Base-by-base conservation (phyloP, 2,797 vertebrate genomes). In the Lacerta bilineata region DNA sequence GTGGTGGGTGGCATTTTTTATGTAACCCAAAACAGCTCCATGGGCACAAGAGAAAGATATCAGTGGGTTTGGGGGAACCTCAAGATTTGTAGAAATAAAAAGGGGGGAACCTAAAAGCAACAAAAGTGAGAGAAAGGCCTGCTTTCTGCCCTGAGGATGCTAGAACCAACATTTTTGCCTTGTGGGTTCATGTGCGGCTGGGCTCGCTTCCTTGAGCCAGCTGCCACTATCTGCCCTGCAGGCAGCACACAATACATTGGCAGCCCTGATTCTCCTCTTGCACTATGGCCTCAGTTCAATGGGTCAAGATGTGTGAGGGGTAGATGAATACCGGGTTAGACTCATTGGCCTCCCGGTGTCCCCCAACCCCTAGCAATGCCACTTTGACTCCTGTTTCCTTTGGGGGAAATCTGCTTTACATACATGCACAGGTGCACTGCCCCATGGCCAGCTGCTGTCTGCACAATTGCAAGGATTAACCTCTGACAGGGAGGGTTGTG, bases 391-490 rank as follows among this genome's bases (percentile, higher is more conserved):
- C 50, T 8, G 29, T 41, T n/a, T 17, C 55, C 17, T 46, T 83
- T 4, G 0, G 77, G 89, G 89, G 91, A 92, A 91, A 91, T 86
- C 86, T 46, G 74, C 72, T 1, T 94, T 93, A 95, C 93, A 93
- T 78, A 92, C 93, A 90, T 82, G 61, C 95, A 1, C 95, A 95
- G 94, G 92, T 94, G 94, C 90, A 88, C 1, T 77, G 55, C 43
- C 25, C 33, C 11, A 0, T 2, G 0, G 0, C 79, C 71, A 77
- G 88, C 92, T 84, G 88, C 92, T 89, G 90, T 88, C 59, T 75
- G 71, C 59, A 39, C n/a, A 66, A 43, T 85, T 75, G 7, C 13
- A 5, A 7, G 75, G 89, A 41, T 84, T 84, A 87, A 84, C 85
- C 81, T 82, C 66, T 33, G 76, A n/a, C 72, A 55, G 36, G n/a